Base-by-base conservation (phyloP, 2,888 invertebrate species). In the Craniophora ligustri region DNA sequence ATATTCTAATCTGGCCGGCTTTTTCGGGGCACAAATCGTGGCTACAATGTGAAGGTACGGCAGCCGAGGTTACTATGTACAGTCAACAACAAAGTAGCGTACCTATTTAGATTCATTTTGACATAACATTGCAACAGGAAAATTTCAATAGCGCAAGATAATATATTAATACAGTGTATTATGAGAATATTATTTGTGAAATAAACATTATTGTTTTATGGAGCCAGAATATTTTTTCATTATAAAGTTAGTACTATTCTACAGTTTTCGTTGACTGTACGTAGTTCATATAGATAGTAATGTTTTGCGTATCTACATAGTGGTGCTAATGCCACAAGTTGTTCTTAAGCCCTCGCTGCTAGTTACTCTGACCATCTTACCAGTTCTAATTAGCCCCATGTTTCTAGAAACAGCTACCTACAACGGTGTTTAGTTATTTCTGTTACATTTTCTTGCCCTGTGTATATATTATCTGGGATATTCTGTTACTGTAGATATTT, bases 331-430 rank as follows among this genome's bases (percentile, higher is more conserved):
- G 65, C 76, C 67, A 75, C 74, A 74, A 74, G 67, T 75, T 70
- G 73, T 72, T 75, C 40, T 66, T 66, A 74, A 73, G 78, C 69
- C 73, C 76, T 66, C 72, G 72, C 70, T 70, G 75, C 79, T 81
- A 79, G 79, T 80, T 80, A 78, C 80, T 72, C 56, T 61, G 64
- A 63, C 80, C 77, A 79, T 79, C 78, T 79, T 82, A 79, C 78
- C 79, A 82, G 78, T 80, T 77, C 82, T 81, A 82, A 82, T 81
- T 82, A 82, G 81, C 72, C 68, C 71, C 82, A 75, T 81, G 81
- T 82, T 75, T 69, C 82, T 72, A 41, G 74, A 70, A 76, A 79
- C 76, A 75, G 67, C 75, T 76, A 76, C 75, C 73, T 66, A 70
- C 71, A 58, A 49, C 63, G 62, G 63, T 65, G 70, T 70, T 58